phyloP scores from a whole-genome alignment of 2,113 vertebrate species.

The Nothobranchius kuhntae region DNA sequence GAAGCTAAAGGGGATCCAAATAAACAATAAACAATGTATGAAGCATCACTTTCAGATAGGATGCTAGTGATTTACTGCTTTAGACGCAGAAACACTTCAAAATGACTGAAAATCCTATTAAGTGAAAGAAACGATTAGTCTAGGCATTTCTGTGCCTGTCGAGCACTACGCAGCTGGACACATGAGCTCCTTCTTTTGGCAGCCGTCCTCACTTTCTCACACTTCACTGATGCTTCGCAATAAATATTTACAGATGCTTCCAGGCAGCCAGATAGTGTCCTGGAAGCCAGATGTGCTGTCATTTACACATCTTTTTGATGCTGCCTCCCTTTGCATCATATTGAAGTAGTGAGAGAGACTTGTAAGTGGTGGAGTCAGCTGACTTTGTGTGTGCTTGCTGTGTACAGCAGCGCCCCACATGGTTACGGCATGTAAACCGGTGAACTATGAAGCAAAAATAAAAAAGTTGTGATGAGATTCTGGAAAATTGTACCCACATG shows the following conservation, averaged over 20 bases:
- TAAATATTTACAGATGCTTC: conserved; percentile 76
- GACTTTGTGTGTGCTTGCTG: conserved; percentile 33
- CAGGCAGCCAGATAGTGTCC: conserved; percentile 69
- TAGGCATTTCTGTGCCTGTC: conserved; percentile 43
- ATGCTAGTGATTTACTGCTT: no score
- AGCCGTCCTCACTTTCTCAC: conserved; percentile 65
- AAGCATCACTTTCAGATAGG: no score
- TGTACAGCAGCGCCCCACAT: conserved; percentile 25
- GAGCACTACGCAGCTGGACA: conserved; percentile 60
- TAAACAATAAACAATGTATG: no score
- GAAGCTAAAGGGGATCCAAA: no score
- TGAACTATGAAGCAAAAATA: conserved; percentile 11
- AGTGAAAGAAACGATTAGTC: conserved; percentile 58
- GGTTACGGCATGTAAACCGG: conserved; percentile 32
- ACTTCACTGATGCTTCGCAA: conserved; percentile 71
- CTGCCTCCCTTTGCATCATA: conserved; percentile 67
- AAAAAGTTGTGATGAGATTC: conserved; percentile 29
- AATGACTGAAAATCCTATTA: background rate
- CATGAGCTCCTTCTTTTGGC: conserved; percentile 56
- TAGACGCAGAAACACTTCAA: no score
- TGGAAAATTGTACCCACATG: conserved; percentile 32
- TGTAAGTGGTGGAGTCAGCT: conserved; percentile 43
- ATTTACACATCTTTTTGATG: conserved; percentile 75
- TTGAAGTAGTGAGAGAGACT: conserved; percentile 56
- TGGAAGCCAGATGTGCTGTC: conserved; percentile 66